Conservation (phyloP, 2,888 invertebrate species). For the Agonopterix heracliana region DNA sequence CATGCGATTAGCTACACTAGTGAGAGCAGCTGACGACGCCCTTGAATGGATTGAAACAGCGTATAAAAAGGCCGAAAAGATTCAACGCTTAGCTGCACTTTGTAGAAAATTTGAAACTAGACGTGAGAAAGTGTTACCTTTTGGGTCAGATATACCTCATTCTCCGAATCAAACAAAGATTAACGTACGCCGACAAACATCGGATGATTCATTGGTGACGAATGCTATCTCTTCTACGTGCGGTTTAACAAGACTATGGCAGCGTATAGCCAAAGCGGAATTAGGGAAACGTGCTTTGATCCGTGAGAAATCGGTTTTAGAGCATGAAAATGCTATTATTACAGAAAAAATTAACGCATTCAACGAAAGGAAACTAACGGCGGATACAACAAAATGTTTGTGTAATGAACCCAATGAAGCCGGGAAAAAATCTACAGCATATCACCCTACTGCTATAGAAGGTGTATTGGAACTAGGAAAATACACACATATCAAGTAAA, state of each 20-base stretch:
- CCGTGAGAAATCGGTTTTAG: conserved; percentile 51
- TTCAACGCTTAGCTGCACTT: conserved; percentile 65
- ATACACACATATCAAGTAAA: conserved; percentile 16
- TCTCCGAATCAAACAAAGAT: conserved; percentile 35
- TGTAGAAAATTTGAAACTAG: conserved; percentile 76
- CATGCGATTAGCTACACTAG: conserved; percentile 42
- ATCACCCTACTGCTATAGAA: conserved; percentile 43
- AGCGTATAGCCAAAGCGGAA: conserved; percentile 57
- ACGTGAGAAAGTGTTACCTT: conserved; percentile 67
- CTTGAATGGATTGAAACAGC: conserved; percentile 55
- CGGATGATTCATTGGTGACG: conserved; percentile 47
- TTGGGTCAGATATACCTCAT: conserved; percentile 37
- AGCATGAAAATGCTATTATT: conserved; percentile 49
- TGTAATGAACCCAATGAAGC: conserved; percentile 24
- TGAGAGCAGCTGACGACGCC: conserved; percentile 51
- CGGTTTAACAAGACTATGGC: conserved; percentile 59
- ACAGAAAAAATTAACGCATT: conserved; percentile 30
- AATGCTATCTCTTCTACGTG: conserved; percentile 42
- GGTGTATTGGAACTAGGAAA: conserved; percentile 43
- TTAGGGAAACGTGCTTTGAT: conserved; percentile 49
- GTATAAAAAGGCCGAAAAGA: conserved; percentile 64
- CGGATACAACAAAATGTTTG: conserved; percentile 25
- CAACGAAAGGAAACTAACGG: conserved; percentile 20
- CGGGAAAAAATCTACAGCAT: conserved; percentile 7
- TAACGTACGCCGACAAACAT: conserved; percentile 32